phyloP scores from a whole-genome alignment of 2,888 invertebrate genomes.

The Leuctra nigra region DNA sequence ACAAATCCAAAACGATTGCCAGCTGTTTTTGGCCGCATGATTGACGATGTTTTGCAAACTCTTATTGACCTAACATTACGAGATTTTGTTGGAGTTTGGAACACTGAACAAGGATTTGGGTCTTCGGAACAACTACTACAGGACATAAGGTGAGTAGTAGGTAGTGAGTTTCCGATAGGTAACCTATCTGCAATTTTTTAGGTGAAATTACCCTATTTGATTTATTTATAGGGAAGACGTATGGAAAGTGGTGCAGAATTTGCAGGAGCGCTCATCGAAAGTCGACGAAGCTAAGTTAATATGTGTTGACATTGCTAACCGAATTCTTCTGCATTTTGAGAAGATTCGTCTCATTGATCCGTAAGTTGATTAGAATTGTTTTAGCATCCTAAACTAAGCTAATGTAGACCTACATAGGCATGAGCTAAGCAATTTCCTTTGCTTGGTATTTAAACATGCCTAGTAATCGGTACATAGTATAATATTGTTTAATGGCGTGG shows the following conservation, averaged over 20 bases:
- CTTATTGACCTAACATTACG: constrained; percentile 70
- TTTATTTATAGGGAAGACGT: constrained; percentile 49
- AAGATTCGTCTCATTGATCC: constrained; percentile 71
- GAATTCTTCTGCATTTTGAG: constrained; percentile 78
- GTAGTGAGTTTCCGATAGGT: background rate
- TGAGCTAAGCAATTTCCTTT: too few relatives aligned
- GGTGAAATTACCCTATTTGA: constrained; percentile 13
- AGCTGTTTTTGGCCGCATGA: constrained; percentile 75
- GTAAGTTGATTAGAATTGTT: constrained; percentile 56
- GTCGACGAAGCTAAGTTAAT: constrained; percentile 77
- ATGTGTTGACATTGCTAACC: constrained; percentile 73
- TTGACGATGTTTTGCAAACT: constrained; percentile 77
- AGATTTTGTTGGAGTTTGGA: constrained; percentile 73
- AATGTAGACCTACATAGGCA: too few relatives aligned
- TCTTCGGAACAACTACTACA: constrained; percentile 54
- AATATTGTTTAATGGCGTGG: too few relatives aligned
- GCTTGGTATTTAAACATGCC: too few relatives aligned
- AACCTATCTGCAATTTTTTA: background rate
- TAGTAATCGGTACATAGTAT: too few relatives aligned
- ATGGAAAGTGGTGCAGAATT: constrained; percentile 70
- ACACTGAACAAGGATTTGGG: constrained; percentile 61
- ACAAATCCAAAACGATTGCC: constrained; percentile 51
- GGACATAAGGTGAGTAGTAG: constrained; percentile 54
- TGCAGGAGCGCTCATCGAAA: constrained; percentile 64
- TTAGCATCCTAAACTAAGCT: too few relatives aligned